Conservation (phyloP, 2,888 invertebrate species). For the Orthosia incerta region DNA sequence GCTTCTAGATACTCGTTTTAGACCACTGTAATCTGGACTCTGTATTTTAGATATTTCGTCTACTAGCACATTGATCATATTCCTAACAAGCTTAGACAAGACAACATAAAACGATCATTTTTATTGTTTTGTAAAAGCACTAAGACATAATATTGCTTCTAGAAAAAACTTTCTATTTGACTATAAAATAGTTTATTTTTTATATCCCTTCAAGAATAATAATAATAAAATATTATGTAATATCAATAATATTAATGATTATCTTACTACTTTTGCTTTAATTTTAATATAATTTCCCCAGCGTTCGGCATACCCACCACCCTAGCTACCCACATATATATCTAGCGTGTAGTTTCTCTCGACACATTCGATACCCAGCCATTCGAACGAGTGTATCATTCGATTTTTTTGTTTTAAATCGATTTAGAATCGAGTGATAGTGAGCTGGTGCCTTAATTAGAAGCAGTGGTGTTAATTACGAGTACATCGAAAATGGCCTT, state of each 20-base stretch:
- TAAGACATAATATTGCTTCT: not conserved
- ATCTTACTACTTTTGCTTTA: not conserved
- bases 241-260: not conserved
- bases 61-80: too few relatives aligned
- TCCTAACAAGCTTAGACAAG: too few relatives aligned
- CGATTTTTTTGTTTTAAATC: conserved; percentile 52
- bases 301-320: conserved; percentile 57
- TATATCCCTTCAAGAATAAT: not conserved
- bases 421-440: conserved; percentile 52
- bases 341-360: conserved; percentile 77
- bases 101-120: not conserved
- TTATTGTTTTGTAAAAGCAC: not conserved
- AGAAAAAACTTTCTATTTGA: too few relatives aligned
- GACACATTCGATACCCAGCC: conserved; percentile 77
- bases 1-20: too few relatives aligned
- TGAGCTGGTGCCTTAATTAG: conserved; percentile 69
- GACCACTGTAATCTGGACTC: too few relatives aligned
- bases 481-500: conserved; percentile 77
- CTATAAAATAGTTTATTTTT: not conserved
- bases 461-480: conserved; percentile 61
- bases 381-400: conserved; percentile 72
- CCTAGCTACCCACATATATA: conserved; percentile 77
- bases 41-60: too few relatives aligned
- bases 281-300: conserved; percentile 32
- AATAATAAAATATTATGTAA: not conserved